Conservation (phyloP, 2,113 vertebrate genomes). For the Trichechus manatus region DNA sequence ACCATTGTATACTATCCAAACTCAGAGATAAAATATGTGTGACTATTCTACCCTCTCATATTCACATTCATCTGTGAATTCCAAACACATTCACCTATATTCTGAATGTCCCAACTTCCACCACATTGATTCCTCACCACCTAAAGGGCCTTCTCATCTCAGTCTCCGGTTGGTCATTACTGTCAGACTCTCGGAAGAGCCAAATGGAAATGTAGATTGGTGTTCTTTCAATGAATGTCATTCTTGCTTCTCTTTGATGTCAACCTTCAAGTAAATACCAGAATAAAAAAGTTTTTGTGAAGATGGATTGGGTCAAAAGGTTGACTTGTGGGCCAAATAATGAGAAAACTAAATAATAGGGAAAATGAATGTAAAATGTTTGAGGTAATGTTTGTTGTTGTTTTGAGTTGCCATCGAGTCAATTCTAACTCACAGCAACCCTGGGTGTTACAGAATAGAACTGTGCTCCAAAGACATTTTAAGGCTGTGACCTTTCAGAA, state of each 20-base stretch:
- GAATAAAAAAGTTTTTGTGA: not conserved
- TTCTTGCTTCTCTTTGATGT: not conserved
- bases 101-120: not conserved
- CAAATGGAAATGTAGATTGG: not conserved
- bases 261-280: not conserved
- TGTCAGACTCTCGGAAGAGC: not conserved
- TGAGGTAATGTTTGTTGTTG: not conserved
- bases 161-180: not conserved
- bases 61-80: not conserved
- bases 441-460: no score
- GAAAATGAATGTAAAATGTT: not conserved
- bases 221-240: not conserved
- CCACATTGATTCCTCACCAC: not conserved
- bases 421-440: no score
- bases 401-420: no score
- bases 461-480: no score
- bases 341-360: not conserved
- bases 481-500: no score
- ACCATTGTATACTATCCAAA: conserved; percentile 16
- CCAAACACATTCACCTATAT: not conserved
- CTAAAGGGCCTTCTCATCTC: not conserved
- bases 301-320: not conserved
- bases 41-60: not conserved
- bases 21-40: not conserved
- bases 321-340: not conserved